phyloP scores from a whole-genome alignment of 2,113 vertebrate genomes.

The Pica pica region DNA sequence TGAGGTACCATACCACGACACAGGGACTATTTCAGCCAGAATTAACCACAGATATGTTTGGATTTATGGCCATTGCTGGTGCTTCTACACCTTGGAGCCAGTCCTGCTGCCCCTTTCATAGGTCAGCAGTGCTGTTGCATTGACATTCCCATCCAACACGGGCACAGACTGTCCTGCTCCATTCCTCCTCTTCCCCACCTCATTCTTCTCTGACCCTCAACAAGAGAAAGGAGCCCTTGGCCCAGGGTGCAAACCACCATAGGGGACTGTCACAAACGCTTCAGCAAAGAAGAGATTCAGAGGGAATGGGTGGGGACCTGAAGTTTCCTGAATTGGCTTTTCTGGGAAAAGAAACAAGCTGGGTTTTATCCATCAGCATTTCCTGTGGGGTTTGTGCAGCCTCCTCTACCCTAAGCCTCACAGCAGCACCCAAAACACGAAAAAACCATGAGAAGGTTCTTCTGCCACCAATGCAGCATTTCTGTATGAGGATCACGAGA shows the following conservation, averaged over 20 bases:
- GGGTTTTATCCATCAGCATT: background rate
- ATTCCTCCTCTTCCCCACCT: background rate
- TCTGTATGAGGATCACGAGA: background rate
- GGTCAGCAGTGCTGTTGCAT: background rate
- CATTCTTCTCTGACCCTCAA: rapidly evolving
- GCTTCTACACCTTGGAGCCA: background rate
- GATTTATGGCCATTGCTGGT: background rate
- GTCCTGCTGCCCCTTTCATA: rapidly evolving
- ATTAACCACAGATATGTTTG: background rate
- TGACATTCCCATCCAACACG: rapidly evolving
- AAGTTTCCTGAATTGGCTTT: background rate
- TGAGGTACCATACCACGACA: background rate
- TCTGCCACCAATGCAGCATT: background rate
- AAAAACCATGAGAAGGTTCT: background rate
- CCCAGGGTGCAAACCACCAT: no score
- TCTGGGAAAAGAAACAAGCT: background rate
- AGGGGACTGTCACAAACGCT: rapidly evolving
- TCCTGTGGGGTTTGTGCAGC: background rate
- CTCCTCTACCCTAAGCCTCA: background rate
- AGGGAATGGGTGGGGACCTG: background rate
- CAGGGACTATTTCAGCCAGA: background rate
- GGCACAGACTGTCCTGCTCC: background rate
- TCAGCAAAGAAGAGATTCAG: background rate
- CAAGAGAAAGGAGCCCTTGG: background rate
- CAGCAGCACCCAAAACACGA: background rate